Evolutionary conservation across 2,797 vertebrate genomes (phyloP), one percentile per base, ranked within the genome.

Genomic region (Rhabdomys pumilio): DNA sequence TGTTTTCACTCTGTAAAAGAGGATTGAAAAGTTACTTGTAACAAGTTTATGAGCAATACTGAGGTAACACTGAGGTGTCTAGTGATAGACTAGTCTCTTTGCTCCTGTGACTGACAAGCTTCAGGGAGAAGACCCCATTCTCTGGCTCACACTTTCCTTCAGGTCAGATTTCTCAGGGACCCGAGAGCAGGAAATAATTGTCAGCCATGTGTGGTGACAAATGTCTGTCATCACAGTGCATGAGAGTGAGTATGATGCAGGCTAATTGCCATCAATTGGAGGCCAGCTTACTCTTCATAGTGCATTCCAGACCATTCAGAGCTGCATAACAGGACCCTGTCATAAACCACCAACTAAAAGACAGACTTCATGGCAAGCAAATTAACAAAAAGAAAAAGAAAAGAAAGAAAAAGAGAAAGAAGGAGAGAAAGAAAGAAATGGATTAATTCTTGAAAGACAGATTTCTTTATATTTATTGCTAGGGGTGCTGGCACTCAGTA

Each of bases 391-490:
- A 61, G 10, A 38, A 72, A 26, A 41, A 73, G 15, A 26, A 8
- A 15, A 1, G 50, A 13, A 10, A 31, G 34, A 6, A 17, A 20
- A n/a, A 65, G 17, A 20, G 38, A 38, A 38, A 38, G 38, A 38
- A 38, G 3, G 63, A 19, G 8, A 3, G 47, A n/a, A 75, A 31
- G 24, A 72, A 24, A 47, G 22, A 50, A 76, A 34, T 17, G 9
- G 61, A 96, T 93, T 31, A 94, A 41, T 96, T 55, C 59, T 41
- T 44, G 41, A 87, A 91, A 57, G 75, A 86, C 14, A 31, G 83
- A 38, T 44, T 22, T 61, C 38, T 34, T 83, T 29, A 38, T 84
- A 20, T 47, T 47, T 31, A 34, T 34, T 85, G 10, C 82, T 50
- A 44, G 31, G 61, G 34, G 6, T 14, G 17, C 17, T 59, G 19